Percentiles rank a stretch among this genome's conserved stretches.
Conservation (phyloP, 2,888 invertebrate species). For the Andrena dorsata region DNA sequence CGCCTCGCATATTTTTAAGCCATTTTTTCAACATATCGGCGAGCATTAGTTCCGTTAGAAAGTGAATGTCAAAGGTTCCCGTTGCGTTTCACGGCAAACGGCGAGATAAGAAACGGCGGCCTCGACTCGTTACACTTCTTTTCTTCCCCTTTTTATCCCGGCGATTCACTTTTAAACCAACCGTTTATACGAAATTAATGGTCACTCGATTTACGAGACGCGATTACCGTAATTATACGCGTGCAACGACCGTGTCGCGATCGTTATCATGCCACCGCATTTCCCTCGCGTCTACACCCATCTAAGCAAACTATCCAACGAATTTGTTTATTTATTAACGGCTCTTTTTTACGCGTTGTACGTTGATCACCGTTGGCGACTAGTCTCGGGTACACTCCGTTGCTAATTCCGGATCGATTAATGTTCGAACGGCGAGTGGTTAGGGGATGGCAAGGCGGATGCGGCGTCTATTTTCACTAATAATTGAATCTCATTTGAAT, state of each 20-base stretch:
- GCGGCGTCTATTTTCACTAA: too few relatives aligned
- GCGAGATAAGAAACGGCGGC: constrained; percentile 57
- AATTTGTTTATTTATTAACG: constrained; percentile 4
- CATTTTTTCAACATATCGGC: constrained; percentile 32
- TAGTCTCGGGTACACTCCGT: too few relatives aligned
- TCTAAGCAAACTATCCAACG: not conserved
- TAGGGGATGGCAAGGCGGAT: too few relatives aligned
- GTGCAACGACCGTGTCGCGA: constrained; percentile 6
- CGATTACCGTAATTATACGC: constrained; percentile 35
- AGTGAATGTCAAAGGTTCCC: constrained; percentile 64
- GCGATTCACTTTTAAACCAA: constrained; percentile 8
- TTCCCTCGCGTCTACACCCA: not conserved
- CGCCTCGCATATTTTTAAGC: constrained; percentile 39
- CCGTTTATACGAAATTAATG: constrained; percentile 41
- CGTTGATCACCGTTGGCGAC: too few relatives aligned
- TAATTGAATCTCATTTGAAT: too few relatives aligned
- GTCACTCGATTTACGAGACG: constrained; percentile 14
- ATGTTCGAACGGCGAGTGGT: too few relatives aligned
- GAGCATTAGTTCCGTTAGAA: constrained; percentile 56
- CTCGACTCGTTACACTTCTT: constrained; percentile 44
- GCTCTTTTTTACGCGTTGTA: not conserved
- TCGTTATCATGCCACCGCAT: not conserved
- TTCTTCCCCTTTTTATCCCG: not conserved
- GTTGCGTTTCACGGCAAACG: constrained; percentile 46
- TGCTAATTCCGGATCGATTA: too few relatives aligned